Evolutionary conservation across 2,797 vertebrate species (phyloP).

Genomic region (Decapterus maruadsi): DNA sequence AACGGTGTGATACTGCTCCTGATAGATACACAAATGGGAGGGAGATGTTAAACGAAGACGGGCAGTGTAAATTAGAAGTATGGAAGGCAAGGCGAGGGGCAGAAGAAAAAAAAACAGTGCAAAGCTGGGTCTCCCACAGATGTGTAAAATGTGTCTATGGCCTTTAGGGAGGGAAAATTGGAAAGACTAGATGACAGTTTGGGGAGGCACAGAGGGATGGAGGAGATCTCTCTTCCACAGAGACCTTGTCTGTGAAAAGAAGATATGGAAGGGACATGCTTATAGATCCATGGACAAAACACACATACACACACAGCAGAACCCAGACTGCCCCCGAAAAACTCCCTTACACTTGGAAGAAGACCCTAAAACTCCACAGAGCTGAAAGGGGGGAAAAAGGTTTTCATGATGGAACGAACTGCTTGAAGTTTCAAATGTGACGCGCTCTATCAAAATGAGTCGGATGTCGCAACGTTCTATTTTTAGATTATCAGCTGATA

Average conservation of each 20-base stretch:
- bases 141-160: slow-evolving; percentile 76
- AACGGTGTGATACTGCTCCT: slow-evolving; percentile 26
- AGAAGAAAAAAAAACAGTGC: not conserved
- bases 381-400: slow-evolving; percentile 28
- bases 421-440: slow-evolving; percentile 62
- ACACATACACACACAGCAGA: slow-evolving; percentile 12
- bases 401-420: slow-evolving; percentile 59
- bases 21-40: slow-evolving; percentile 48
- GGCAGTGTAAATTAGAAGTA: slow-evolving; percentile 31
- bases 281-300: slow-evolving; percentile 75
- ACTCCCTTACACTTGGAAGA: slow-evolving; percentile 56
- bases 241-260: slow-evolving; percentile 81
- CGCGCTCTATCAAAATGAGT: too few species aligned
- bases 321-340: slow-evolving; percentile 65
- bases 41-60: slow-evolving; percentile 35
- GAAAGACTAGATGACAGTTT: slow-evolving; percentile 75
- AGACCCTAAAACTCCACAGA: slow-evolving; percentile 59
- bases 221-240: slow-evolving; percentile 79
- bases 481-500: too few species aligned
- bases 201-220: slow-evolving; percentile 70
- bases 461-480: too few species aligned
- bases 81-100: slow-evolving; percentile 1
- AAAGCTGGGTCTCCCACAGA: slow-evolving; percentile 55
- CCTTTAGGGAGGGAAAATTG: slow-evolving; percentile 76
- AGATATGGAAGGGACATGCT: slow-evolving; percentile 79